Conservation (phyloP, 2,888 invertebrate species). For the Meloe dianella region DNA sequence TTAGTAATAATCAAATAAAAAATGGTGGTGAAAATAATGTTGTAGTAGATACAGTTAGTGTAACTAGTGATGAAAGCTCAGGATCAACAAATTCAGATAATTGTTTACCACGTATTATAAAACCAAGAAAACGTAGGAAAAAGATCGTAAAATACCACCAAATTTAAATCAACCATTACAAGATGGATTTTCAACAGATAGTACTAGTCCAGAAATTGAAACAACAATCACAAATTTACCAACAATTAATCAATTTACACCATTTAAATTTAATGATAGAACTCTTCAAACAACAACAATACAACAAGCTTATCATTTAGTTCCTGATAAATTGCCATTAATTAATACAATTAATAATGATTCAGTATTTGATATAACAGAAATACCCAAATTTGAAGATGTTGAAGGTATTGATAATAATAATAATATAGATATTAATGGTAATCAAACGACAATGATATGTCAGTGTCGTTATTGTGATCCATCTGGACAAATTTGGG, state of each 20-base stretch:
- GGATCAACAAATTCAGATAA: slow-evolving; percentile 71
- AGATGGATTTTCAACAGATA: slow-evolving; percentile 52
- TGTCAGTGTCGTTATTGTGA: slow-evolving; percentile 81
- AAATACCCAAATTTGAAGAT: slow-evolving; percentile 58
- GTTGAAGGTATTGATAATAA: slow-evolving; percentile 52
- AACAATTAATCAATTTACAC: slow-evolving; percentile 2
- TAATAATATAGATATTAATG: slow-evolving; percentile 54
- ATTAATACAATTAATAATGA: slow-evolving; percentile 14
- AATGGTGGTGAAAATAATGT: slow-evolving; percentile 51
- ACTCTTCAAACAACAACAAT: not conserved
- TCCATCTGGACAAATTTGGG: slow-evolving; percentile 77
- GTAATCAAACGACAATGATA: slow-evolving; percentile 58
- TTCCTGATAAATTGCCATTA: slow-evolving; percentile 25
- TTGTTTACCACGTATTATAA: slow-evolving; percentile 85
- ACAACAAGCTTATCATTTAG: slow-evolving; percentile 23
- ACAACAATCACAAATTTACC: not conserved
- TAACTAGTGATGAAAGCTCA: slow-evolving; percentile 80
- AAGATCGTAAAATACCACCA: slow-evolving; percentile 77
- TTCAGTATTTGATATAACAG: slow-evolving; percentile 40
- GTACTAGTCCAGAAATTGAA: slow-evolving; percentile 48
- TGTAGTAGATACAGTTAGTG: slow-evolving; percentile 70
- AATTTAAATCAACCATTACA: slow-evolving; percentile 45
- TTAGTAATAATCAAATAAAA: slow-evolving; percentile 19
- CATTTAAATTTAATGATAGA: not conserved
- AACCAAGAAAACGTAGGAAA: slow-evolving; percentile 88